These are phyloP conservation scores for Ophioninae sp. DNA, from an alignment of 2,888 invertebrate genomes.

Conservation along the genomic window DNA sequence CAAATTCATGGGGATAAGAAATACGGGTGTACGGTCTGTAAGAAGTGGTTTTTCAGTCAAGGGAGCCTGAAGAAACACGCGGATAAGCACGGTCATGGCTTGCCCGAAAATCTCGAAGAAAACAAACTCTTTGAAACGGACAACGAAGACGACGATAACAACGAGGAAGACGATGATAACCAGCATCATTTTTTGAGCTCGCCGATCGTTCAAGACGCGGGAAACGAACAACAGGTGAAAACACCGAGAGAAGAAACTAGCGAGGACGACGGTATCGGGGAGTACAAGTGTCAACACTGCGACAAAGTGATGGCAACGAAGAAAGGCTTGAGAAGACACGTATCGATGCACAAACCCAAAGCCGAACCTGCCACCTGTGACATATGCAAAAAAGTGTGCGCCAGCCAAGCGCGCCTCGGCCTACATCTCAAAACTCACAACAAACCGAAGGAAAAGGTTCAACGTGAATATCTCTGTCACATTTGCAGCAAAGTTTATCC, in stretches of 20 bases:
- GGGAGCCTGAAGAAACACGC: constrained; percentile 80
- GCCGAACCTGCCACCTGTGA: constrained; percentile 79
- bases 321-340: constrained; percentile 78
- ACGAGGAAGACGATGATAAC: constrained; percentile 64
- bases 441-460: constrained; percentile 79
- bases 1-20: constrained; percentile 80
- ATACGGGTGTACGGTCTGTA: constrained; percentile 79
- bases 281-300: constrained; percentile 79
- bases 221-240: constrained; percentile 37
- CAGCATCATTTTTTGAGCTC: constrained; percentile 61
- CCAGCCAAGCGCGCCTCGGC: constrained; percentile 77
- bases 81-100: constrained; percentile 78
- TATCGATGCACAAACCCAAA: constrained; percentile 79
- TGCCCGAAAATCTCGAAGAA: constrained; percentile 78
- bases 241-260: constrained; percentile 54
- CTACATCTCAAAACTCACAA: constrained; percentile 78
- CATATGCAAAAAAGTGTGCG: constrained; percentile 79
- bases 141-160: constrained; percentile 69
- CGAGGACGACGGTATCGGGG: constrained; percentile 69
- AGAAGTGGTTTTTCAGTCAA: constrained; percentile 79
- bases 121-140: constrained; percentile 79
- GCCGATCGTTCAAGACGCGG: neutral
- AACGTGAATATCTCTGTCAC: constrained; percentile 79
- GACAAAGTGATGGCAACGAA: constrained; percentile 79
- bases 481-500: constrained; percentile 80